phyloP scores from a whole-genome alignment of 2,888 invertebrate species.

The Anthrax anthrax region DNA sequence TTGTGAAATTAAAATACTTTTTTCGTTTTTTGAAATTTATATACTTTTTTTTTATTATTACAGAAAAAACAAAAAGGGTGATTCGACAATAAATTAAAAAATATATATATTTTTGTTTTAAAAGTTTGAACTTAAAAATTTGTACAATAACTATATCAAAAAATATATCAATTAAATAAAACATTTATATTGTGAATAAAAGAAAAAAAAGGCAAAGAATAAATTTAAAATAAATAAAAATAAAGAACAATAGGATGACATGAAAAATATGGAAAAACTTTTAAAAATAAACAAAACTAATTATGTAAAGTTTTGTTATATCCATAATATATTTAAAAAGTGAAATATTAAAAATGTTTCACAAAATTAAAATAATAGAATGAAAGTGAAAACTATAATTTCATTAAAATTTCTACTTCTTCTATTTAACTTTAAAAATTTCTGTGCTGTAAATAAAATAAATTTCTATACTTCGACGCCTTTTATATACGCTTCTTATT shows the following conservation, averaged over 20 bases:
- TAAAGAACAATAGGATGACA: neutral
- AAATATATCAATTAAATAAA: neutral
- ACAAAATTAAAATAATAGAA: neutral
- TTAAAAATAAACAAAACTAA: neutral
- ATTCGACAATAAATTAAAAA: too few species aligned
- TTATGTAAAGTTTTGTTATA: too few species aligned
- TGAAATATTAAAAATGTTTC: neutral
- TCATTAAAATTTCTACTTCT: neutral
- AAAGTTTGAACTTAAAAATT: too few species aligned
- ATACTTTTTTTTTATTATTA: too few species aligned
- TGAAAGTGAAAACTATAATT: neutral
- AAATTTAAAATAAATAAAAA: neutral
- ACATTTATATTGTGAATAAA: neutral
- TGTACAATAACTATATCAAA: neutral
- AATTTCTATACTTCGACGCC: neutral
- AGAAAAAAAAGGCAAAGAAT: neutral
- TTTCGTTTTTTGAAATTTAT: too few species aligned
- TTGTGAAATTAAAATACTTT: too few species aligned
- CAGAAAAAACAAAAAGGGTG: too few species aligned
- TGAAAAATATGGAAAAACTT: conserved; percentile 1
- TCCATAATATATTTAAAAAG: too few species aligned
- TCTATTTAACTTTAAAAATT: neutral
- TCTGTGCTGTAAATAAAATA: too few species aligned
- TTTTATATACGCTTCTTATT: neutral
- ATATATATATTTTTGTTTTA: too few species aligned